Percentiles rank a stretch among this genome's conserved stretches.
These are phyloP conservation scores for Mus spretus DNA, from an alignment of 2,797 vertebrate species.

Conservation along the genomic window DNA sequence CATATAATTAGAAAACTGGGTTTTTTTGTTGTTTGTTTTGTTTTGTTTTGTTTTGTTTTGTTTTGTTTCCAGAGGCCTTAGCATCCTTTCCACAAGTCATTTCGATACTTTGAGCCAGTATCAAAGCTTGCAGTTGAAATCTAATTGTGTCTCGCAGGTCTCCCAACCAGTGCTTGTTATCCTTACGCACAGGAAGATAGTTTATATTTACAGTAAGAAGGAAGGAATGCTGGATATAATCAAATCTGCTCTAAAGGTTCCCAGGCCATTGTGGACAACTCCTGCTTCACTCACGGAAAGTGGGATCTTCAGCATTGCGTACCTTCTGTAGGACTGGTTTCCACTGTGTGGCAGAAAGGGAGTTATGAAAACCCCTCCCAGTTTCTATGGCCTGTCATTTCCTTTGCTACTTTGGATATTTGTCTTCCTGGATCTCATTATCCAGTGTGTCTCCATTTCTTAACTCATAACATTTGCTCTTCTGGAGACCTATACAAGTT, in stretches of 20 bases:
- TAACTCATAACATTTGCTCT: background rate
- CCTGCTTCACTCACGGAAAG: background rate
- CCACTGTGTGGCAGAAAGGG: background rate
- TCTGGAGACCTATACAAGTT: background rate
- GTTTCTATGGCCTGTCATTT: background rate
- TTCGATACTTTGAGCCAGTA: slow-evolving; percentile 44
- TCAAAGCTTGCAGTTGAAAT: slow-evolving; percentile 32
- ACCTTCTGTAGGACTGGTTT: slow-evolving; percentile 42
- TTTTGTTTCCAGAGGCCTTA: slow-evolving; percentile 30
- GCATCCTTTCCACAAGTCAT: slow-evolving; percentile 46
- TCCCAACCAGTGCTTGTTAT: slow-evolving; percentile 48
- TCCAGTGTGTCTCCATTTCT: background rate
- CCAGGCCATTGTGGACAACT: slow-evolving; percentile 1
- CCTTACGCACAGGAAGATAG: slow-evolving; percentile 2
- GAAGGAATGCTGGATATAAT: slow-evolving; percentile 40
- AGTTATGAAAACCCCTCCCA: background rate
- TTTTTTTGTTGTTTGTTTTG: background rate
- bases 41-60: background rate
- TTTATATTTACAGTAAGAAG: slow-evolving; percentile 33
- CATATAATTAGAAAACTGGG: slow-evolving; percentile 59
- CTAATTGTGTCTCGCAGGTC: slow-evolving; percentile 22
- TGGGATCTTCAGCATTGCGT: background rate
- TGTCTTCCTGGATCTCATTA: background rate
- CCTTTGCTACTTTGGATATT: background rate
- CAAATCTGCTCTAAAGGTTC: slow-evolving; percentile 35